Conservation (phyloP, 1,140 invertebrate genomes). For the Drosophila auraria region DNA sequence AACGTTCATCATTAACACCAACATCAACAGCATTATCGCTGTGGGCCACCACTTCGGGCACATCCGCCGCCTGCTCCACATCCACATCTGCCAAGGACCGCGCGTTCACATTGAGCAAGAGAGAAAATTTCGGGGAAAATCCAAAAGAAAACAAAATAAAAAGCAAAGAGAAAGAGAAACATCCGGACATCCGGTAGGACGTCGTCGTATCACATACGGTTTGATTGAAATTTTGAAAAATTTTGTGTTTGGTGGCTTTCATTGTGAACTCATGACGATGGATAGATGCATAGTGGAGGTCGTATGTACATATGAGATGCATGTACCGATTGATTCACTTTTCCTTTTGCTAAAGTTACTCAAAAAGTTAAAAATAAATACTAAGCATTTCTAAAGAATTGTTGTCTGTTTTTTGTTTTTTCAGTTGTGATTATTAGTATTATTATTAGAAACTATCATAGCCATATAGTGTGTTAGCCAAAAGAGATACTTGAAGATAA, state of each 20-base stretch:
- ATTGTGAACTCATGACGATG: conserved; percentile 56
- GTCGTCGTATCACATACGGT: conserved; percentile 48
- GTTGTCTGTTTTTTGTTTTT: background rate
- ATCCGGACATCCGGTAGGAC: conserved; percentile 13
- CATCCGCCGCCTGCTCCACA: conserved; percentile 74
- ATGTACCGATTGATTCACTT: background rate
- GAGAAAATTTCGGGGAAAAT: conserved; percentile 38
- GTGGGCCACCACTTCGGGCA: conserved; percentile 50
- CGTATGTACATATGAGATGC: conserved; percentile 37
- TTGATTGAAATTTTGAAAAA: conserved; percentile 50
- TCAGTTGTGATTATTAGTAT: background rate
- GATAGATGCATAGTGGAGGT: conserved; percentile 24
- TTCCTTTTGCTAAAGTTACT: background rate
- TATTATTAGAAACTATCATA: background rate
- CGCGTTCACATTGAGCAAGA: conserved; percentile 42
- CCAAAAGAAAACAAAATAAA: conserved; percentile 53
- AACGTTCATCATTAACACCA: conserved; percentile 52
- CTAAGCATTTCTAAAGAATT: background rate
- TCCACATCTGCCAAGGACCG: conserved; percentile 48
- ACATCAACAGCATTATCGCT: conserved; percentile 59
- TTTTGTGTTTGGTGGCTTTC: conserved; percentile 24
- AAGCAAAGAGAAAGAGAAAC: conserved; percentile 63
- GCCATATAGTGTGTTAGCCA: too few species aligned
- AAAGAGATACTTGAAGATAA: too few species aligned
- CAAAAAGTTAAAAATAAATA: background rate